phyloP scores from a whole-genome alignment of 2,797 vertebrate genomes.

The Tauraco hartlaubi region DNA sequence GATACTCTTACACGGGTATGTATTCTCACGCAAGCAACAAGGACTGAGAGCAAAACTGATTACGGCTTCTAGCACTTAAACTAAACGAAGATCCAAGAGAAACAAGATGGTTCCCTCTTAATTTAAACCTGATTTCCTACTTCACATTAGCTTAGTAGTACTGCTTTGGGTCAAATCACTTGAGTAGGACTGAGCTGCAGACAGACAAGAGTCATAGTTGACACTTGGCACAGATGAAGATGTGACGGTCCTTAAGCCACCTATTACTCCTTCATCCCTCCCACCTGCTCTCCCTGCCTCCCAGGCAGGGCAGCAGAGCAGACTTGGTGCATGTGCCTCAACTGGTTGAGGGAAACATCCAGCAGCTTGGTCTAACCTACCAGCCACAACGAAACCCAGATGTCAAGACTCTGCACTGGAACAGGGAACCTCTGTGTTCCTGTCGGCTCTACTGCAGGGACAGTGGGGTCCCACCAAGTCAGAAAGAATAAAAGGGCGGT shows the following conservation, averaged over 20 bases:
- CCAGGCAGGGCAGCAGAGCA: background rate
- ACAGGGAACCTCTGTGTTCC: background rate
- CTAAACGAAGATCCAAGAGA: background rate
- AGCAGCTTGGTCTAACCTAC: background rate
- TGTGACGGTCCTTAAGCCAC: background rate
- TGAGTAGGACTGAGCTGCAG: background rate
- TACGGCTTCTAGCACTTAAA: background rate
- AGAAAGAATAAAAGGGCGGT: background rate
- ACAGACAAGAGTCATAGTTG: background rate
- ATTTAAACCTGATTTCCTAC: constrained; percentile 1
- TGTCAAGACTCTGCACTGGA: background rate
- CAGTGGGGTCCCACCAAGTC: rapidly evolving
- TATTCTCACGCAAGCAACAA: background rate
- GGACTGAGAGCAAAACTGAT: background rate
- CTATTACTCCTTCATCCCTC: background rate
- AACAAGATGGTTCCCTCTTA: background rate
- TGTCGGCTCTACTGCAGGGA: background rate
- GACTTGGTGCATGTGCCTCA: background rate
- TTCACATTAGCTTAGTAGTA: background rate
- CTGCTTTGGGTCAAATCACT: background rate
- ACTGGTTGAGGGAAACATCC: background rate
- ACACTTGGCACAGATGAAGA: background rate
- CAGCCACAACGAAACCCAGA: background rate
- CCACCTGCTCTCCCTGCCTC: rapidly evolving
- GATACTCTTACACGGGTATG: background rate